Conservation (phyloP, 2,797 vertebrate species). For the Mallotus villosus region DNA sequence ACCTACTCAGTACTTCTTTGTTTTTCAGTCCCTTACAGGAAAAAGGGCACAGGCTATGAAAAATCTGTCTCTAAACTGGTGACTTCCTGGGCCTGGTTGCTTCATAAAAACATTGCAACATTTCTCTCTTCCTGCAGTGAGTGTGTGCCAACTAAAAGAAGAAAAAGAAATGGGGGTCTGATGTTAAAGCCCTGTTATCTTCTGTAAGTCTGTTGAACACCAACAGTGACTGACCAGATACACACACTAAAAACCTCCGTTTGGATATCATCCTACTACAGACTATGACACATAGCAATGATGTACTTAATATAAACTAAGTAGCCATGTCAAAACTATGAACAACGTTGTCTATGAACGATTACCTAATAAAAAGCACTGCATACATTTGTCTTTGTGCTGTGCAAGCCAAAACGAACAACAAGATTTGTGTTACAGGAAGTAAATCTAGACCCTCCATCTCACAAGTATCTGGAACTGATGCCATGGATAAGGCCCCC, state of each 20-base stretch:
- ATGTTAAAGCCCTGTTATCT: background rate
- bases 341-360: too few relatives aligned
- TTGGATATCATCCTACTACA: background rate
- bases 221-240: background rate
- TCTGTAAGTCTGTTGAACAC: background rate
- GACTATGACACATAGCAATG: too few relatives aligned
- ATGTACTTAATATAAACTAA: too few relatives aligned
- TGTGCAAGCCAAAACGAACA: background rate
- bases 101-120: conserved; percentile 44
- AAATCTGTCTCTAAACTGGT: conserved; percentile 13
- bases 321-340: too few relatives aligned
- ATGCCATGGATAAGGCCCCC: too few relatives aligned
- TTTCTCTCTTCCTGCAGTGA: conserved; percentile 4
- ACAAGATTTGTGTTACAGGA: conserved; percentile 32
- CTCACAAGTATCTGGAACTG: too few relatives aligned
- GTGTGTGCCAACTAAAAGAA: background rate
- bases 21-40: conserved; percentile 9
- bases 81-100: conserved; percentile 53
- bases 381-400: background rate
- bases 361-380: background rate
- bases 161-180: background rate
- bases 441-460: conserved; percentile 26
- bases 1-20: background rate
- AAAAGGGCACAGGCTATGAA: background rate
- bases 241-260: background rate